phyloP scores from a whole-genome alignment of 1,140 invertebrate species.

The Tetragnatha versicolor region DNA sequence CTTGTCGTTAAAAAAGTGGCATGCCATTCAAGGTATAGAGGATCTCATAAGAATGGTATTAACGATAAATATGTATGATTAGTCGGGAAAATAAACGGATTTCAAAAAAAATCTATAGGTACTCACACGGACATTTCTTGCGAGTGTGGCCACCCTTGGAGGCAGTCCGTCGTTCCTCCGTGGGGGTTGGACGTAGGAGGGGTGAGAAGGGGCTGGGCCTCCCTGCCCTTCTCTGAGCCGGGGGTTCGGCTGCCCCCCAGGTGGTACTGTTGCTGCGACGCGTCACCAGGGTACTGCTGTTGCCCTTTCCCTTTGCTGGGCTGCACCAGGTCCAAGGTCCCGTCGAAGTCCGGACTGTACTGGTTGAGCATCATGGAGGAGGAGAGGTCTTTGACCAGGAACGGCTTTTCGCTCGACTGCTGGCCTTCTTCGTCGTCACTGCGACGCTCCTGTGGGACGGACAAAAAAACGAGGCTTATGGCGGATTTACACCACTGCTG shows the following conservation, averaged over 20 bases:
- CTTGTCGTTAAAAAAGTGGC: too few species aligned
- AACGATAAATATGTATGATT: too few species aligned
- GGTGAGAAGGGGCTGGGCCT: slow-evolving; percentile 41
- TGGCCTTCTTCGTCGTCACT: slow-evolving; percentile 47
- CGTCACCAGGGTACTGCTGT: slow-evolving; percentile 17
- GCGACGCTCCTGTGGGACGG: slow-evolving; percentile 18
- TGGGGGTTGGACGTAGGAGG: slow-evolving; percentile 33
- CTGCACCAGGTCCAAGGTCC: slow-evolving; percentile 34
- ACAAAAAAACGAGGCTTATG: background rate
- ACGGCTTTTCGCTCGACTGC: slow-evolving; percentile 35
- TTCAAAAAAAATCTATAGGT: too few species aligned
- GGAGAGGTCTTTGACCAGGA: slow-evolving; percentile 41
- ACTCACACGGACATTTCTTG: slow-evolving; percentile 49
- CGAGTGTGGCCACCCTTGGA: slow-evolving; percentile 36
- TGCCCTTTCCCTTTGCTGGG: slow-evolving; percentile 32
- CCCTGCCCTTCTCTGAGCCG: slow-evolving; percentile 31
- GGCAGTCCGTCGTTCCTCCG: slow-evolving; percentile 29
- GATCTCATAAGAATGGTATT: too few species aligned
- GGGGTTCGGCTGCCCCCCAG: slow-evolving; percentile 32
- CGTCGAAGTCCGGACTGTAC: slow-evolving; percentile 36
- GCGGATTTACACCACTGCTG: too few species aligned
- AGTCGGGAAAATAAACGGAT: too few species aligned
- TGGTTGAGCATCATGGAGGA: slow-evolving; percentile 51
- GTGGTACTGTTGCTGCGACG: background rate
- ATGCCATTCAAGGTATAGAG: too few species aligned